These are phyloP conservation scores for Drosophila sordidapex DNA, from an alignment of 2,888 invertebrate species.

Conservation along the genomic window DNA sequence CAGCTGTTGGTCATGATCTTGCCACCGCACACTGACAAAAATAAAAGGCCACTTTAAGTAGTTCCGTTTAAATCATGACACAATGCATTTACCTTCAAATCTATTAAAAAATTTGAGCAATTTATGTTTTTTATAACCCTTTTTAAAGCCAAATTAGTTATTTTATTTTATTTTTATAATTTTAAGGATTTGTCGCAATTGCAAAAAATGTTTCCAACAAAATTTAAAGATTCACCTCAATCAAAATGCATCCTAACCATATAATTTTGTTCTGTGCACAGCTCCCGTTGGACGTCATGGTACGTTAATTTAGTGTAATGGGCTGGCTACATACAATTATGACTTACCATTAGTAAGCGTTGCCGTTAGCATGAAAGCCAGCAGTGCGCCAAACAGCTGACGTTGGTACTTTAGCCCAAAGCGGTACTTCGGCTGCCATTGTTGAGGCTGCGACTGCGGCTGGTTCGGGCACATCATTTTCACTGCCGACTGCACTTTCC, in stretches of 20 bases:
- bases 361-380: slow-evolving; percentile 62
- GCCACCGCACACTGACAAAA: slow-evolving; percentile 4
- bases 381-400: slow-evolving; percentile 76
- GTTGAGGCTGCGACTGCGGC: slow-evolving; percentile 33
- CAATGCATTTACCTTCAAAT: background rate
- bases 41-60: background rate
- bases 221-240: too few relatives aligned
- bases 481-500: slow-evolving; percentile 78
- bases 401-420: slow-evolving; percentile 50
- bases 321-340: background rate
- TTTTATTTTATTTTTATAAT: too few relatives aligned
- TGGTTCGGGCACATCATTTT: slow-evolving; percentile 76
- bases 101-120: background rate
- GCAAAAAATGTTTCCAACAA: background rate
- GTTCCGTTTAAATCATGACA: background rate
- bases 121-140: too few relatives aligned
- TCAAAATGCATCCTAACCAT: background rate
- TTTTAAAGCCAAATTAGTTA: background rate
- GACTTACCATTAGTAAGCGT: slow-evolving; percentile 71
- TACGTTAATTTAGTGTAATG: slow-evolving; percentile 12
- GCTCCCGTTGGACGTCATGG: background rate
- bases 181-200: background rate
- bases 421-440: slow-evolving; percentile 22
- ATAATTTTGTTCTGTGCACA: background rate
- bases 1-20: slow-evolving; percentile 38